These are phyloP conservation scores for Leptinotarsa haldemani DNA, from an alignment of 2,888 invertebrate species.

Conservation along the genomic window DNA sequence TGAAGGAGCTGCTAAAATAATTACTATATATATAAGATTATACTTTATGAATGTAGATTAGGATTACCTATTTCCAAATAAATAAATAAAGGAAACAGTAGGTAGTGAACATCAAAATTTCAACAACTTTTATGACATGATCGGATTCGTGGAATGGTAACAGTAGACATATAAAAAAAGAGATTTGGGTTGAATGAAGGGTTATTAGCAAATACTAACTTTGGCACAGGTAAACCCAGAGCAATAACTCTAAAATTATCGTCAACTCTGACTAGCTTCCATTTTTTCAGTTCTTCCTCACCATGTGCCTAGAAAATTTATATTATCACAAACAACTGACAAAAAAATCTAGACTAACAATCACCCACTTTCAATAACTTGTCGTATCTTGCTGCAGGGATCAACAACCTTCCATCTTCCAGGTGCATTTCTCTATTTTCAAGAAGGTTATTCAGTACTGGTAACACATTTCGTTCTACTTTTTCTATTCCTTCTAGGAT, in stretches of 20 bases:
- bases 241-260: conserved; percentile 94
- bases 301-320: conserved; percentile 76
- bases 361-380: conserved; percentile 81
- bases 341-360: neutral
- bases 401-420: conserved; percentile 94
- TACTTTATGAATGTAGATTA: too few relatives aligned
- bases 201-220: conserved; percentile 51
- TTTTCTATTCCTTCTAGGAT: conserved; percentile 97
- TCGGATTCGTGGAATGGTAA: too few relatives aligned
- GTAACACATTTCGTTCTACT: conserved; percentile 95
- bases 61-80: too few relatives aligned
- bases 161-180: too few relatives aligned
- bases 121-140: too few relatives aligned
- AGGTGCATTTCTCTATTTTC: conserved; percentile 99
- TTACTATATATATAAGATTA: too few relatives aligned
- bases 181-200: too few relatives aligned
- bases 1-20: too few relatives aligned
- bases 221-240: conserved; percentile 89
- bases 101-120: neutral
- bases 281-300: conserved; percentile 80
- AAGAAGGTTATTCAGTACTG: conserved; percentile 93
- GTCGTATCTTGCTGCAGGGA: conserved; percentile 90
- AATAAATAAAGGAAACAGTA: conserved; percentile 14
- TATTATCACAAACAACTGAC: neutral
- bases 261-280: conserved; percentile 92